A percentile compares a stretch with the other conserved stretches of the same genome.
Conservation (phyloP, 2,888 invertebrate species). For the Cynaeus angustus region DNA sequence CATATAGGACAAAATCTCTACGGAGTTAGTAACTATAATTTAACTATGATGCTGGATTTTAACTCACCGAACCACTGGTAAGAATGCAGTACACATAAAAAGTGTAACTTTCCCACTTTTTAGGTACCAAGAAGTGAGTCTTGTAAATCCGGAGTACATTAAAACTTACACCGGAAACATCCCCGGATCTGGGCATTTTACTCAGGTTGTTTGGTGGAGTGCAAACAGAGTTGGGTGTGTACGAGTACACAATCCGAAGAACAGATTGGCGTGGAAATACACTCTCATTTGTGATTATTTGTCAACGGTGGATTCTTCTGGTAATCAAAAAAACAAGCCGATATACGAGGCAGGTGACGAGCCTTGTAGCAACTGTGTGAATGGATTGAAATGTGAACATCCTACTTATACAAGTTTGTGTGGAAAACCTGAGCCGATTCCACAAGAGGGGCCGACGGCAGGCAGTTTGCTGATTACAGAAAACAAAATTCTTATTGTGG, state of each 20-base stretch:
- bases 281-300: neutral
- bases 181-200: neutral
- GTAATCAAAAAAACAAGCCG: neutral
- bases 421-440: neutral
- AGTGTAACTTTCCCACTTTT: neutral
- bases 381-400: neutral
- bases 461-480: neutral
- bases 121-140: neutral
- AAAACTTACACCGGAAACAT: neutral
- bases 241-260: neutral
- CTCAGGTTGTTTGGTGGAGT: neutral
- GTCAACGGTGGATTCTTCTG: neutral
- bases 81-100: neutral
- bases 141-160: neutral
- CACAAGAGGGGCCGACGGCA: neutral
- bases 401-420: neutral
- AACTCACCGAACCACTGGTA: neutral
- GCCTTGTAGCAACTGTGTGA: neutral
- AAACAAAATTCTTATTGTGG: no score
- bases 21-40: neutral
- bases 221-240: neutral
- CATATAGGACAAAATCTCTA: neutral
- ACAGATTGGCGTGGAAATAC: neutral
- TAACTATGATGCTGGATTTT: neutral
- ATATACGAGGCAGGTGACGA: neutral